Conservation (phyloP, 2,888 invertebrate genomes). For the Bugula neritina region DNA sequence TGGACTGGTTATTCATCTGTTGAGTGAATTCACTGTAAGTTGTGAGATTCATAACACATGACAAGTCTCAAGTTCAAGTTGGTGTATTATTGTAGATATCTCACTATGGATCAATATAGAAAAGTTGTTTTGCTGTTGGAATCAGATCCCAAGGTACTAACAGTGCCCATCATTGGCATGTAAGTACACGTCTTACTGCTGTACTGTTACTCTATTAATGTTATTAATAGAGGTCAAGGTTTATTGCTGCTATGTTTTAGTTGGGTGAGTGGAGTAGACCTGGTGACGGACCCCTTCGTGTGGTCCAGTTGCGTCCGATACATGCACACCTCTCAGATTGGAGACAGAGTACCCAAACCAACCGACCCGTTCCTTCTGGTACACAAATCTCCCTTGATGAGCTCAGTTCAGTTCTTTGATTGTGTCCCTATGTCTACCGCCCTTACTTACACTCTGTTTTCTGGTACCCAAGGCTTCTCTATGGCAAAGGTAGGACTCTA, state of each 20-base stretch:
- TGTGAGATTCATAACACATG: no score
- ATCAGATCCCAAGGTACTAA: conserved; percentile 48
- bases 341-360: conserved; percentile 37
- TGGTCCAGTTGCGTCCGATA: conserved; percentile 50
- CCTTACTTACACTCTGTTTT: not conserved
- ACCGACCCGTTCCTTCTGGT: conserved; percentile 5
- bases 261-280: conserved; percentile 50
- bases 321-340: conserved; percentile 39
- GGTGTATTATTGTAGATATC: conserved; percentile 37
- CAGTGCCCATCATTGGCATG: conserved; percentile 51
- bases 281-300: conserved; percentile 45
- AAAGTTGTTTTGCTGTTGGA: conserved; percentile 49
- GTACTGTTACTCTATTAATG: no score
- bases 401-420: conserved; percentile 6
- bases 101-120: conserved; percentile 51
- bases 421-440: not conserved
- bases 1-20: no score
- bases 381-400: conserved; percentile 20
- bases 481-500: conserved; percentile 11
- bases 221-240: not conserved
- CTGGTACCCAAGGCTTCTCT: conserved; percentile 19
- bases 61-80: not conserved
- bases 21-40: no score
- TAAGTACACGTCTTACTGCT: no score
- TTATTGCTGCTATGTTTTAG: conserved; percentile 35